Percentiles rank a stretch among this genome's conserved stretches.
phyloP scores from a whole-genome alignment of 2,888 invertebrate species.

The Xanthia icteritia region DNA sequence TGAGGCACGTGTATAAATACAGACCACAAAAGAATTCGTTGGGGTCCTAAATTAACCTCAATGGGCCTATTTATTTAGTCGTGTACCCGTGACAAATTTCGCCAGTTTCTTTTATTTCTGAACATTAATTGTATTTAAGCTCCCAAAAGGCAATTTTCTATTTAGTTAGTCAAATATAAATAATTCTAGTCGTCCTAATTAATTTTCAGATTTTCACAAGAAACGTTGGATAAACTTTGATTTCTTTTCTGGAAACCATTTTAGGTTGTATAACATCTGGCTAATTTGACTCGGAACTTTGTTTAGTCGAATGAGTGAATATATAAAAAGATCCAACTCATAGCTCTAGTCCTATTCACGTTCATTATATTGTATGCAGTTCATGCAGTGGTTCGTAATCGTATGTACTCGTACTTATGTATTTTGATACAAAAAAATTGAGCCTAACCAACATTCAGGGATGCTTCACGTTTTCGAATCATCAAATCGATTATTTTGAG shows the following conservation, averaged over 20 bases:
- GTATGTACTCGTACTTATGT: not conserved
- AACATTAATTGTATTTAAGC: conserved; percentile 54
- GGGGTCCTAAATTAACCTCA: conserved; percentile 53
- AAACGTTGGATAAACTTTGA: conserved; percentile 10
- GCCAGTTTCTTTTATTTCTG: conserved; percentile 57
- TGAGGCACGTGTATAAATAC: conserved; percentile 38
- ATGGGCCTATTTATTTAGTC: conserved; percentile 56
- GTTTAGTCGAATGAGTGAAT: not conserved
- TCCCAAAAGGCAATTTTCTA: conserved; percentile 40
- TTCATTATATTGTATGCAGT: not conserved
- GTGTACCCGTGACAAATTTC: conserved; percentile 52
- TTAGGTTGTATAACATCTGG: not conserved
- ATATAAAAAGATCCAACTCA: not conserved
- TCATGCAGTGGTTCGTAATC: not conserved
- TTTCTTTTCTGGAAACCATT: not conserved
- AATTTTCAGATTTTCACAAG: conserved; percentile 25
- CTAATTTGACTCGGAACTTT: not conserved
- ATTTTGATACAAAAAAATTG: not conserved
- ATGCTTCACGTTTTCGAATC: conserved; percentile 30
- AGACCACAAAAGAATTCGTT: conserved; percentile 45
- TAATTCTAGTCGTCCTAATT: conserved; percentile 35
- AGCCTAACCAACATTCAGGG: not conserved
- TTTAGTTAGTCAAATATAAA: conserved; percentile 47
- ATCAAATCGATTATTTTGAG: conserved; percentile 43
- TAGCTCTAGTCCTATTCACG: not conserved